A percentile compares a stretch with the other conserved stretches of the same genome.
These are phyloP conservation scores for Bellardia pandia DNA, from an alignment of 2,888 invertebrate genomes.

Conservation along the genomic window DNA sequence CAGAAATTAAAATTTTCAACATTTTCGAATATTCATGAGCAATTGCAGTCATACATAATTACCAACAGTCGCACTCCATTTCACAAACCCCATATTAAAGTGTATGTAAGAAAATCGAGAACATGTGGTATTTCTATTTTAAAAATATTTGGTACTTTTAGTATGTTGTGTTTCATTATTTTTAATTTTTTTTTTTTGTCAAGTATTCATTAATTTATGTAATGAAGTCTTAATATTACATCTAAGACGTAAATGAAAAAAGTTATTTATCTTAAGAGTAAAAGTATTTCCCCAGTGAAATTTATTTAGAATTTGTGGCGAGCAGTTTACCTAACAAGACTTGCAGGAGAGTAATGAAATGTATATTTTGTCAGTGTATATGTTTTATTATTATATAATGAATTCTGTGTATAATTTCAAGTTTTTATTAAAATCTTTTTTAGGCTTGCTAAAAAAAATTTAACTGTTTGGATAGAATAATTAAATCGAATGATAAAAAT, in stretches of 20 bases:
- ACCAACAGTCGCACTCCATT: not conserved
- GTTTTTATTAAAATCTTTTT: too few species aligned
- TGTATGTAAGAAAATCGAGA: not conserved
- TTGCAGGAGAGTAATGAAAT: not conserved
- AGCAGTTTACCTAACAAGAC: too few species aligned
- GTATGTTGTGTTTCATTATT: not conserved
- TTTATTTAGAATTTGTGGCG: not conserved
- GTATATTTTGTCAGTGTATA: too few species aligned
- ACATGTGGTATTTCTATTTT: not conserved
- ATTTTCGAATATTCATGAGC: slow-evolving; percentile 64
- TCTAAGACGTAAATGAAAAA: slow-evolving; percentile 35
- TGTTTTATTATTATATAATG: too few species aligned
- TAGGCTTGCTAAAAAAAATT: too few species aligned
- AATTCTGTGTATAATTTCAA: too few species aligned
- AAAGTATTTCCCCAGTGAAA: slow-evolving; percentile 9
- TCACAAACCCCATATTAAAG: not conserved
- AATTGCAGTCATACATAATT: slow-evolving; percentile 11
- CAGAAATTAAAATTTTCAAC: slow-evolving; percentile 58
- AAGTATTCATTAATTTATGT: slow-evolving; percentile 32
- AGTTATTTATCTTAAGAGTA: not conserved
- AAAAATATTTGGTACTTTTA: not conserved
- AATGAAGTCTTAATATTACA: slow-evolving; percentile 48
- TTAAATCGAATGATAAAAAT: too few species aligned
- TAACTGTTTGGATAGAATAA: too few species aligned
- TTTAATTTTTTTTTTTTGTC: not conserved